Evolutionary conservation across 2,113 vertebrate genomes (phyloP).

Genomic region (Athene cunicularia): DNA sequence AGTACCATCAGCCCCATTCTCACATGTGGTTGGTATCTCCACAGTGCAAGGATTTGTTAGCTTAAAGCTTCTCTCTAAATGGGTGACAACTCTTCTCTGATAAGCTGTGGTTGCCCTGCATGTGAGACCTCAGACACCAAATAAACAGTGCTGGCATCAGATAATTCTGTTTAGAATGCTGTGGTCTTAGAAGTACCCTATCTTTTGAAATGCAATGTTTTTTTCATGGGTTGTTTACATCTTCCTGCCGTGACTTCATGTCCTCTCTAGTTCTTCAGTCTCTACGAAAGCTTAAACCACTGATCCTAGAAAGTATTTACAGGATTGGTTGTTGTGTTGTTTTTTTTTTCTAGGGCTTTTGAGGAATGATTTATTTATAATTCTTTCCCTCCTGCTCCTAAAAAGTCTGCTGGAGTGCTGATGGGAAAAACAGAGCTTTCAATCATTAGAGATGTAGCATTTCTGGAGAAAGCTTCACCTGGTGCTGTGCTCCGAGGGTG

Average conservation of each 20-base stretch:
- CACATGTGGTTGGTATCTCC: conserved; percentile 11
- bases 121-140: conserved; percentile 64
- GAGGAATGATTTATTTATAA: not conserved
- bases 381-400: not conserved
- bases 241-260: conserved; percentile 14
- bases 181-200: conserved; percentile 45
- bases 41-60: conserved; percentile 5
- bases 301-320: not conserved
- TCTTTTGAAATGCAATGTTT: conserved; percentile 61
- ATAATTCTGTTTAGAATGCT: conserved; percentile 59
- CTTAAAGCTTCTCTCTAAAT: conserved; percentile 39
- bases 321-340: no score
- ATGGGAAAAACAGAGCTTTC: not conserved
- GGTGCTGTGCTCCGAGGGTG: not conserved
- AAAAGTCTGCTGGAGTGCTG: not conserved
- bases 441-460: not conserved
- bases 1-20: not conserved
- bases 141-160: conserved; percentile 66
- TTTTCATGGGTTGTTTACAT: conserved; percentile 44
- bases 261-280: not conserved
- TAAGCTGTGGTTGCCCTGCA: conserved; percentile 56
- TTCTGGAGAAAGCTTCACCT: not conserved
- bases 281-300: not conserved
- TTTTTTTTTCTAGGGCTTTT: not conserved
- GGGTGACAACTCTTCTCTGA: conserved; percentile 55